Evolutionary conservation across 2,888 invertebrate genomes (phyloP).

Genomic region (Acronicta alni): DNA sequence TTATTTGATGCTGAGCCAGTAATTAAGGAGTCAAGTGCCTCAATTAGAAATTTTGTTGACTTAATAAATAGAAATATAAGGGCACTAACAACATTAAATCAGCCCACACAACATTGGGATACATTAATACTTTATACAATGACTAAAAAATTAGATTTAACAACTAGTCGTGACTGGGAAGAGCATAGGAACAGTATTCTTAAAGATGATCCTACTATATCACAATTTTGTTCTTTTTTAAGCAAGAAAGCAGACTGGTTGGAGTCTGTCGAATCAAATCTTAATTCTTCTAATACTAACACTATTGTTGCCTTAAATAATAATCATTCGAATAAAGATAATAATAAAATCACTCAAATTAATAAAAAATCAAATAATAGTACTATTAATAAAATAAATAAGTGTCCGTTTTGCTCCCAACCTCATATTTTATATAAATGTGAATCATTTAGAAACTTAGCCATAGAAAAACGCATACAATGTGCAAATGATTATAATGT

Average conservation of each 20-base stretch:
- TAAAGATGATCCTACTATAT: neutral
- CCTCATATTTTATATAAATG: too few relatives aligned
- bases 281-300: neutral
- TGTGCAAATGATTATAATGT: slow-evolving; percentile 10
- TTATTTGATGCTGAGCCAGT: too few relatives aligned
- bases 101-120: too few relatives aligned
- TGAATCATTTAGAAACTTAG: slow-evolving; percentile 7
- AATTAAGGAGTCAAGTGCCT: too few relatives aligned
- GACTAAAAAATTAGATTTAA: neutral
- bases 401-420: slow-evolving; percentile 2
- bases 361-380: neutral
- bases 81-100: slow-evolving; percentile 5
- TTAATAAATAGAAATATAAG: neutral
- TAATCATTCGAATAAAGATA: neutral
- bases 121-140: neutral
- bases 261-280: neutral
- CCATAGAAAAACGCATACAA: slow-evolving; percentile 13
- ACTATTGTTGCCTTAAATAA: slow-evolving; percentile 1
- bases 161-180: slow-evolving; percentile 5
- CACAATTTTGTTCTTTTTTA: slow-evolving; percentile 4
- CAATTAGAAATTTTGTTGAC: neutral
- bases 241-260: neutral
- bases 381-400: neutral
- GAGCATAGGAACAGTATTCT: neutral
- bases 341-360: neutral